Evolutionary conservation across 2,113 vertebrate genomes (phyloP).

Genomic region (Struthio camelus): DNA sequence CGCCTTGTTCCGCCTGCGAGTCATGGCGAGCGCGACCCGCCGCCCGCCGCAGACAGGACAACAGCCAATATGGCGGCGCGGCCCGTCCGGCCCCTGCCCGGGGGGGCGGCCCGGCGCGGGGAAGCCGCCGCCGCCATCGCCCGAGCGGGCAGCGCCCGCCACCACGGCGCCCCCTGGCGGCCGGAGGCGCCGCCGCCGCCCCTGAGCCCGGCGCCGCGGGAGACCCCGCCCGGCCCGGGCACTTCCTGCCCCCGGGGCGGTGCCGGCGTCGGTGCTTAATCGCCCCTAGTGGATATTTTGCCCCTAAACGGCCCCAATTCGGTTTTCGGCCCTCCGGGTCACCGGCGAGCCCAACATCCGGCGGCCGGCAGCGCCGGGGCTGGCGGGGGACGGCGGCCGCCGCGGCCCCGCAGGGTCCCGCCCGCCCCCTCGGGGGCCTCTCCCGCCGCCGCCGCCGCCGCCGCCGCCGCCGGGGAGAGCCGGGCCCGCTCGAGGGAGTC

Average conservation of each 20-base stretch:
- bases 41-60: slow-evolving; percentile 88
- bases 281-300: neutral
- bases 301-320: neutral
- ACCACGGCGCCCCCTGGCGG: slow-evolving; percentile 16
- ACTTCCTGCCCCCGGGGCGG: neutral
- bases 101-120: slow-evolving; percentile 70
- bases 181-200: neutral
- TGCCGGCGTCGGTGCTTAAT: neutral
- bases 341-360: neutral
- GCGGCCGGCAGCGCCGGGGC: too few relatives aligned
- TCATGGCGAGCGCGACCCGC: slow-evolving; percentile 75
- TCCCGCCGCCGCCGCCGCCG: too few relatives aligned
- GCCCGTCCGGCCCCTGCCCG: slow-evolving; percentile 80
- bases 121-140: slow-evolving; percentile 76
- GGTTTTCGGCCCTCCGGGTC: slow-evolving; percentile 8
- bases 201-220: too few relatives aligned
- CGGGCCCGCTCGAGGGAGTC: neutral
- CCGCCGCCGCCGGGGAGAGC: too few relatives aligned
- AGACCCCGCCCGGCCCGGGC: neutral
- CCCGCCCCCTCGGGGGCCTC: too few relatives aligned
- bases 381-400: too few relatives aligned
- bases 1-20: slow-evolving; percentile 88
- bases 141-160: neutral
- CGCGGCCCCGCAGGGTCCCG: too few relatives aligned
- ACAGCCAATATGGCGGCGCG: slow-evolving; percentile 96